Base-by-base conservation (phyloP, 2,888 invertebrate species). In the Drosophila siamana region DNA sequence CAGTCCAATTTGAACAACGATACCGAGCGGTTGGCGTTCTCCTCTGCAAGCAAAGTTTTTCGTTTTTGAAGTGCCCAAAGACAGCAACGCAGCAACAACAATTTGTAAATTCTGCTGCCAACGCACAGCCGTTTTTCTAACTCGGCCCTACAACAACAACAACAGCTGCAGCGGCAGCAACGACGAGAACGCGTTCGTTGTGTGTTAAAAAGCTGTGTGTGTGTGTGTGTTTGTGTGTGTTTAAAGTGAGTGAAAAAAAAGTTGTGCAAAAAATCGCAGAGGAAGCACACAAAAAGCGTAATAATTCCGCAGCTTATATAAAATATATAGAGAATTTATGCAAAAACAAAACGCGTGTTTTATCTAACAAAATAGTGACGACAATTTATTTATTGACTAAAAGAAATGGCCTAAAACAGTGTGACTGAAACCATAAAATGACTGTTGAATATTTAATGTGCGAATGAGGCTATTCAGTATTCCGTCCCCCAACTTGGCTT, bases 1-100 rank as follows among this genome's bases (percentile, higher is more conserved):
- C 90, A 91, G 90, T 91, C 83, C 86, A 89, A 86, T 90, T 91
- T 91, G 86, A 90, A 90, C 91, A 81, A 86, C 90, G 91, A 89
- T 89, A 86, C 90, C 89, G 91, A 90, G 90, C 89, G 90, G 91
- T 91, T 81, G 89, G 61, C 83, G 86, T 86, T 54, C 36, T 52
- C 79, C 80, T 83, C 72, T 78, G 78, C 78, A 74, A 78, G 68
- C 66, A 78, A 63, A 66, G 52, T 62, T 47, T 67, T 71, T 64
- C 71, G 78, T 68, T 66, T 74, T 66, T 61, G 52, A 52, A 62
- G 62, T 70, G 70, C 59, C 65, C 13, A 55, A 71, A 63, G 69
- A 69, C 62, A 78, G 59, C 50, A 65, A 61, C 54, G 40, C 52
- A 73, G 57, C 69, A 70, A 79, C 76, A 78, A 55, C 59, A 74